Evolutionary conservation across 23 tunicate genomes (phyloP).

Genomic region (Ciona savignyi): DNA sequence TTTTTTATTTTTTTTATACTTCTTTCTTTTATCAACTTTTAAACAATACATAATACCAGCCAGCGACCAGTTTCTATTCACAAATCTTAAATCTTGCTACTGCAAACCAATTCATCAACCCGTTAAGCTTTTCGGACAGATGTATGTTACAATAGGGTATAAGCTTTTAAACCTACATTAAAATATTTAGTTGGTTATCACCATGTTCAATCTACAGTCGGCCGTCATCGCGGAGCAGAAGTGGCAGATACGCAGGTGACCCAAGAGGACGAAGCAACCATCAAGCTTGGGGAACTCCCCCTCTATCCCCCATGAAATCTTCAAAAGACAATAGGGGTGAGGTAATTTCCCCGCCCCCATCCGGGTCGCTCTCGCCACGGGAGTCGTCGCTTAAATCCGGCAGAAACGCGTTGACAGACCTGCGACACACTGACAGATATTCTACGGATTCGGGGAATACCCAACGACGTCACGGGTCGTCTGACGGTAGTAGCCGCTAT

Average conservation of each 20-base stretch:
- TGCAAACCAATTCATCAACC: too few relatives aligned
- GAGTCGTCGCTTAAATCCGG: constrained; percentile 31
- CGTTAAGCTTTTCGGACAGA: too few relatives aligned
- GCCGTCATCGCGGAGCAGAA: background rate
- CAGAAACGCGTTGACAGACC: constrained; percentile 50
- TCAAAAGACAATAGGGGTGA: constrained; percentile 1
- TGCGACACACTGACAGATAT: constrained; percentile 11
- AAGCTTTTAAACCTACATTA: too few relatives aligned
- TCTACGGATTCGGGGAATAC: background rate
- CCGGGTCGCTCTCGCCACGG: constrained; percentile 60
- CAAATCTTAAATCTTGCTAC: too few relatives aligned
- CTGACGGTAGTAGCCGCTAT: constrained; percentile 3
- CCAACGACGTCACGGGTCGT: background rate
- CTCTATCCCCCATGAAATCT: constrained; percentile 11
- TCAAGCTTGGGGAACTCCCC: constrained; percentile 43
- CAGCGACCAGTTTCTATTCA: background rate
- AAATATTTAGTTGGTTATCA: too few relatives aligned
- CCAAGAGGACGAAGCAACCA: background rate
- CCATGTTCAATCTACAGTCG: background rate
- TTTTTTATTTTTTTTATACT: too few relatives aligned
- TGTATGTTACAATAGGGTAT: too few relatives aligned
- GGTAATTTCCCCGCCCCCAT: constrained; percentile 24
- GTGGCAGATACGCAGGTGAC: background rate
- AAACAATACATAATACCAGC: background rate
- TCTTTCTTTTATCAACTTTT: background rate